Evolutionary conservation across 2,797 vertebrate genomes (phyloP), one percentile per base, ranked within the genome.

Genomic region (Lagorchestes hirsutus): DNA sequence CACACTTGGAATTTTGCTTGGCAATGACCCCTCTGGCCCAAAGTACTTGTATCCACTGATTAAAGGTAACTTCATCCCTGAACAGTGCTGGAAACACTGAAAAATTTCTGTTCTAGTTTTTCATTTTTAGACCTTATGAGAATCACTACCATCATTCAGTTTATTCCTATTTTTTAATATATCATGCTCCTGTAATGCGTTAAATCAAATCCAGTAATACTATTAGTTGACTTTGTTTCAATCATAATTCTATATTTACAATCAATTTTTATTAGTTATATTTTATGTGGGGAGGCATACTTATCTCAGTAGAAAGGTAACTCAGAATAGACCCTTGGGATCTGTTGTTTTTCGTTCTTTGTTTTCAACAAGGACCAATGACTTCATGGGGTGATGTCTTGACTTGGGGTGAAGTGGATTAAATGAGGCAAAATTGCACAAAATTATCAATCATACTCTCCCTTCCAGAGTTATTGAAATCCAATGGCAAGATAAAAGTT

Each of bases 61-160:
- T 54, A 62, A 62, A 58, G 54, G 27, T 12, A 29, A n/a, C 50
- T 54, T 94, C 92, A 94, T 92, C 93, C 50, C 90, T 54, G n/a
- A 31, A 91, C 52, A 93, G 92, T 92, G 55, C 74, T 96, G 93
- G 57, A 95, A 74, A 29, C n/a, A 93, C 54, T 90, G 55, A 93
- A 28, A 90, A 52, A 93, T 58, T 92, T 57, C 87, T 92, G 59
- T 40, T 94, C 94, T 52, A 91, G 58, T 58, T 96, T 91, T 94
- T 13, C 29, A 96, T 94, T 93, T 91, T 24, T 52, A 93, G 74
- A 87, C 9, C 9, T 27, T 87, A 50, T 87, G 74, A 50, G 24
- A 50, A 28, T 40, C 3, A 50, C 40, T 46, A 46, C 18, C 74
- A 87, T 87, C 40, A 50, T 87, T 50, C 74, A 82, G 5, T 82